Conservation (phyloP, 2,888 invertebrate genomes). For the Dryomyza anilis region DNA sequence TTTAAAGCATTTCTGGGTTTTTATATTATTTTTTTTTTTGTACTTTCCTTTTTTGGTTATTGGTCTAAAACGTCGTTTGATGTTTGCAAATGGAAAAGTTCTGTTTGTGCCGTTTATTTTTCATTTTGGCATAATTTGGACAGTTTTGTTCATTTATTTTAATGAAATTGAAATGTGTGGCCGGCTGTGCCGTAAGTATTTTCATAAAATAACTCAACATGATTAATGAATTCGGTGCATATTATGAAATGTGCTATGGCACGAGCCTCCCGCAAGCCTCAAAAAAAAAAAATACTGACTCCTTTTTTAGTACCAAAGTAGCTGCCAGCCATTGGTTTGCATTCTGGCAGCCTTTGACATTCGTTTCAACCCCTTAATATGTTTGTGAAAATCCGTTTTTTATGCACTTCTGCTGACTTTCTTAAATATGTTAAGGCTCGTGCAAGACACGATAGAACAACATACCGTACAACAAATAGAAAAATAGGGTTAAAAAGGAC, state of each 20-base stretch:
- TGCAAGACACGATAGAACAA: too few species aligned
- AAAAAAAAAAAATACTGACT: too few species aligned
- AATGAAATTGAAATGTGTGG: slow-evolving; percentile 13
- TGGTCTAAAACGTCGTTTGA: slow-evolving; percentile 8
- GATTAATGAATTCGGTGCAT: slow-evolving; percentile 20
- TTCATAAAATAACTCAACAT: not conserved
- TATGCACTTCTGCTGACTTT: too few species aligned
- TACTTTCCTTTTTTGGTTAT: not conserved
- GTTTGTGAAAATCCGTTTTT: slow-evolving; percentile 24
- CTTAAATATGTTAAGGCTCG: too few species aligned
- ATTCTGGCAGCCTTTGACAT: not conserved
- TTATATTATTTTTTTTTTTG: too few species aligned
- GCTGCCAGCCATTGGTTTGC: not conserved
- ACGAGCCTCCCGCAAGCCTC: slow-evolving; percentile 5
- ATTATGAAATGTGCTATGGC: slow-evolving; percentile 6
- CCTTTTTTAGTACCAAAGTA: too few species aligned
- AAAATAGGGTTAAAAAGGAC: slow-evolving; percentile 49
- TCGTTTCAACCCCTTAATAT: slow-evolving; percentile 12
- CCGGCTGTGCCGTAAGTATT: not conserved
- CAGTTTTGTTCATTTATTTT: slow-evolving; percentile 18
- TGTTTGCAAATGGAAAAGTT: slow-evolving; percentile 2
- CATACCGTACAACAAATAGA: too few species aligned
- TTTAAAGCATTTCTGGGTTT: not conserved
- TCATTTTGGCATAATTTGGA: not conserved
- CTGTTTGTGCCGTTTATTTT: not conserved